Evolutionary conservation across 1,140 invertebrate genomes (phyloP).

Genomic region (Tetramorium simillimum): DNA sequence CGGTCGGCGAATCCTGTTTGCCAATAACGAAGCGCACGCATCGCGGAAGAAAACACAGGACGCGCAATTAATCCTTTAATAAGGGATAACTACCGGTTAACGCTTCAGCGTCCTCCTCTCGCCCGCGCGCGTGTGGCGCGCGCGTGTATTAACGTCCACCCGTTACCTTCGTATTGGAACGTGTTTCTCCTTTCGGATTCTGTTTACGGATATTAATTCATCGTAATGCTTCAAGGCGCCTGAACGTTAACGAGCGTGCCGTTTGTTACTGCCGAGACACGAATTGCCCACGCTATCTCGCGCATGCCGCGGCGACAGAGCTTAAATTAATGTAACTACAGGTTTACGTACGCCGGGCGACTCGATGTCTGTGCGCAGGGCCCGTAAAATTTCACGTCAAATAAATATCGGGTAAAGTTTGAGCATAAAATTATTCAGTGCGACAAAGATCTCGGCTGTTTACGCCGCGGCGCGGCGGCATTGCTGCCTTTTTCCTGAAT

Average conservation of each 20-base stretch:
- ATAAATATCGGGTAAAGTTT: conserved; percentile 24
- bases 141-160: background rate
- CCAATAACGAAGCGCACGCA: background rate
- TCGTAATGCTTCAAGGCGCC: conserved; percentile 50
- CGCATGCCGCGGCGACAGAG: background rate
- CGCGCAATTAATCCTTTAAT: background rate
- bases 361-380: background rate
- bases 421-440: conserved; percentile 28
- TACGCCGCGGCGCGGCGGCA: background rate
- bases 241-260: conserved; percentile 50
- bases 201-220: conserved; percentile 49
- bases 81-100: background rate
- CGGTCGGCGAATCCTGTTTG: background rate
- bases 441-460: background rate
- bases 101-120: background rate
- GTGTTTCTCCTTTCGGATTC: conserved; percentile 39
- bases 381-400: conserved; percentile 1
- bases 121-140: background rate
- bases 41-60: background rate
- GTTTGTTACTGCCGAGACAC: conserved; percentile 35
- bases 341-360: no score
- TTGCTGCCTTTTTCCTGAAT: background rate
- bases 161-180: conserved; percentile 36
- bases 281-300: conserved; percentile 11
- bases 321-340: conserved; percentile 12